Conservation (phyloP, 2,113 vertebrate species). For the Embiotoca jacksoni region DNA sequence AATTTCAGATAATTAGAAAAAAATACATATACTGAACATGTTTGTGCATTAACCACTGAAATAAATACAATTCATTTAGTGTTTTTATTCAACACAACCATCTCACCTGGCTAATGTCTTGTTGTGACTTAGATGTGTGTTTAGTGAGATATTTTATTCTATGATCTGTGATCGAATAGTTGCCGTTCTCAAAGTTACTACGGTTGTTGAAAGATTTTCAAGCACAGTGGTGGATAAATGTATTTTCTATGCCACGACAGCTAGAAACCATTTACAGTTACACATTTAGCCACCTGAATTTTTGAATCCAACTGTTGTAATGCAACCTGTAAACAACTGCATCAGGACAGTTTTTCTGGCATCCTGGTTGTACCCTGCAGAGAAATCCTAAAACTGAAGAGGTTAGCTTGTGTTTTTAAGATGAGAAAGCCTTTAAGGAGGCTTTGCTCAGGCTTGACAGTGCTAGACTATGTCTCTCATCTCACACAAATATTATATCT, state of each 20-base stretch:
- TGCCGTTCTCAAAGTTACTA: background rate
- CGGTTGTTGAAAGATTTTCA: conserved; percentile 30
- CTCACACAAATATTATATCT: conserved; percentile 11
- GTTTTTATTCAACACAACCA: conserved; percentile 31
- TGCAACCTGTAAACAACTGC: conserved; percentile 7
- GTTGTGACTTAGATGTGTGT: background rate
- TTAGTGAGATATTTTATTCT: no score
- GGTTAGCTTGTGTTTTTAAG: conserved; percentile 15
- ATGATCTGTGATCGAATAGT: no score
- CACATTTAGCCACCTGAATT: conserved; percentile 41
- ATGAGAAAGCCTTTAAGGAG: background rate
- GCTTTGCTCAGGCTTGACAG: conserved; percentile 18
- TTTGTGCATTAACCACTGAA: conserved; percentile 38
- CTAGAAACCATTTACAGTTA: conserved; percentile 3
- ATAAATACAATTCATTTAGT: conserved; percentile 62
- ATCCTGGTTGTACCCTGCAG: conserved; percentile 4
- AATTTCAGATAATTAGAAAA: conserved; percentile 32
- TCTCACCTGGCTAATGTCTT: background rate
- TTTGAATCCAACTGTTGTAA: conserved; percentile 7
- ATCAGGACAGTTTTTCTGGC: background rate
- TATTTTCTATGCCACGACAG: conserved; percentile 10
- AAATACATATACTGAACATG: conserved; percentile 13
- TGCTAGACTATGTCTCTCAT: conserved; percentile 7
- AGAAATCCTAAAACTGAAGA: conserved; percentile 31
- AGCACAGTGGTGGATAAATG: conserved; percentile 33